Conservation (phyloP, 2,888 invertebrate species). For the Brachyptera risi region DNA sequence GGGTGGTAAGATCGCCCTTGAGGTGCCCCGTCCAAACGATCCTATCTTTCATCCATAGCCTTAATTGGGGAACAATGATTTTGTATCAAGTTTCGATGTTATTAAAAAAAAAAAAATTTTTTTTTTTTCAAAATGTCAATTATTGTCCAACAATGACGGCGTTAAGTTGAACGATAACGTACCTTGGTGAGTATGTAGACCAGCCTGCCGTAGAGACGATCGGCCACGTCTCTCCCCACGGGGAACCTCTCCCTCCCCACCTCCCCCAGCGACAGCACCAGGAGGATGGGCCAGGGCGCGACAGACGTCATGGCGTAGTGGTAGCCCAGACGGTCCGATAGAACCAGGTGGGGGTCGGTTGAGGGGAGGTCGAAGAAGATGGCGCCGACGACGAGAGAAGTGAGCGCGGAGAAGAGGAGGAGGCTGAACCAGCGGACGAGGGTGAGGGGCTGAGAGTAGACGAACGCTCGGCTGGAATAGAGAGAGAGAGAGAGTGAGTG, state of each 20-base stretch:
- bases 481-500: too few relatives aligned
- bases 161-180: too few relatives aligned
- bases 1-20: too few relatives aligned
- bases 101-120: too few relatives aligned
- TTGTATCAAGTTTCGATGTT: too few relatives aligned
- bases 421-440: slow-evolving; percentile 73
- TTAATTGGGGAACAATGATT: too few relatives aligned
- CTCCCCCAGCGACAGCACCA: slow-evolving; percentile 56
- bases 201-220: slow-evolving; percentile 74
- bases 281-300: slow-evolving; percentile 70
- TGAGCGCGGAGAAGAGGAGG: slow-evolving; percentile 71
- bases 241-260: slow-evolving; percentile 46
- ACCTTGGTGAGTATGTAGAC: slow-evolving; percentile 76
- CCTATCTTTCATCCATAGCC: too few relatives aligned
- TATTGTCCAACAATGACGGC: too few relatives aligned
- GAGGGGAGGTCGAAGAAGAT: slow-evolving; percentile 86
- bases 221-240: slow-evolving; percentile 74
- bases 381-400: slow-evolving; percentile 80
- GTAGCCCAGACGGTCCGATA: slow-evolving; percentile 63
- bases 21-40: too few relatives aligned
- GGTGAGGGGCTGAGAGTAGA: slow-evolving; percentile 83
- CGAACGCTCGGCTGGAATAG: slow-evolving; percentile 45
- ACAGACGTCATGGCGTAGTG: slow-evolving; percentile 79
- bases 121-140: too few relatives aligned
- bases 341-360: slow-evolving; percentile 59